phyloP scores from a whole-genome alignment of 2,113 vertebrate genomes.

The Stigmatopora argus region DNA sequence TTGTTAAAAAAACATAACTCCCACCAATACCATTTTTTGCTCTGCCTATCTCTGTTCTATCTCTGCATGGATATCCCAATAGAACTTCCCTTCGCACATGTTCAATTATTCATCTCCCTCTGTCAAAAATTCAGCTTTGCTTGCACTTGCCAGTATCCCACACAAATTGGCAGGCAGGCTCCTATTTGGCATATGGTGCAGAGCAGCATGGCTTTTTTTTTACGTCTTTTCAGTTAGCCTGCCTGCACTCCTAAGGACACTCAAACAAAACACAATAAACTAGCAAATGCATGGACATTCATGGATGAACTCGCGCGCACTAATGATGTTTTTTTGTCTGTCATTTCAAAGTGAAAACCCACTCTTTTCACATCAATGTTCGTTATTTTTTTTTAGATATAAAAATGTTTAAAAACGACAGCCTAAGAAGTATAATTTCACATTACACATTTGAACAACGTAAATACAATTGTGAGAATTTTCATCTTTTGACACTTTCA shows the following conservation, averaged over 20 bases:
- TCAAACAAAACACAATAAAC: constrained; percentile 25
- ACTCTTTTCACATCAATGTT: background rate
- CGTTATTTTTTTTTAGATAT: constrained; percentile 7
- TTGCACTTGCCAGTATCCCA: constrained; percentile 61
- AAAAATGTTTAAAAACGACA: no score
- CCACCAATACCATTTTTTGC: constrained; percentile 42
- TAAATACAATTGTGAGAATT: background rate
- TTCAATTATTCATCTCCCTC: constrained; percentile 71
- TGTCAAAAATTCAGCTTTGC: constrained; percentile 67
- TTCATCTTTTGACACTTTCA: background rate
- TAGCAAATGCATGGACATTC: constrained; percentile 8
- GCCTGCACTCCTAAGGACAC: constrained; percentile 43
- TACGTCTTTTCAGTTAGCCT: constrained; percentile 56
- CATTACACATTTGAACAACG: no score
- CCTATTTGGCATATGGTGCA: constrained; percentile 64
- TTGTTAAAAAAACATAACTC: constrained; percentile 44
- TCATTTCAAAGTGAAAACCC: constrained; percentile 34
- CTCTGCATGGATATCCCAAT: constrained; percentile 44
- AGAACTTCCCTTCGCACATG: constrained; percentile 56
- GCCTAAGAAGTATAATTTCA: no score
- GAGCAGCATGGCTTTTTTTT: constrained; percentile 50
- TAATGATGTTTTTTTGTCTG: constrained; percentile 26
- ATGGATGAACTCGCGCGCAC: constrained; percentile 1
- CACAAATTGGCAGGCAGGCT: constrained; percentile 66
- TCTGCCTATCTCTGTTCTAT: constrained; percentile 32